phyloP scores from a whole-genome alignment of 1,140 invertebrate species.

The Atta colombica region DNA sequence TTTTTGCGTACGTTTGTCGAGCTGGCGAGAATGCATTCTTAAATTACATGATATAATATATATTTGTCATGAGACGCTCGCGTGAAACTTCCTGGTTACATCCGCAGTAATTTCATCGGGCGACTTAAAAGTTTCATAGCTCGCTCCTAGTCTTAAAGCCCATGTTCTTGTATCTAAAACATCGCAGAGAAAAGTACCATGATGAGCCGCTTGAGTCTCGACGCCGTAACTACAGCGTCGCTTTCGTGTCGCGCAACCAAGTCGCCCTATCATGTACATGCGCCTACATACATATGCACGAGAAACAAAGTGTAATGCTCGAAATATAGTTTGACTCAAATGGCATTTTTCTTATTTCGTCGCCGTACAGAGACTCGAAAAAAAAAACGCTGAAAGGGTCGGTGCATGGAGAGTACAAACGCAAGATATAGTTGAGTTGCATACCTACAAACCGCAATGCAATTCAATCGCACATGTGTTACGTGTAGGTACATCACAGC shows the following conservation, averaged over 20 bases:
- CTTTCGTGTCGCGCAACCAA: conserved; percentile 61
- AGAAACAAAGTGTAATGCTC: conserved; percentile 3
- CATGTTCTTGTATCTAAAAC: conserved; percentile 65
- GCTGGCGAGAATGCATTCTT: conserved; percentile 32
- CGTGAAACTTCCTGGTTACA: conserved; percentile 14
- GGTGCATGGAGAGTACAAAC: background rate
- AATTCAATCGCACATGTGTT: conserved; percentile 69
- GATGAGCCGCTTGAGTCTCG: conserved; percentile 25
- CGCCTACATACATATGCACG: conserved; percentile 34
- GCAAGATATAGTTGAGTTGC: conserved; percentile 33
- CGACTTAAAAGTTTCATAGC: conserved; percentile 65
- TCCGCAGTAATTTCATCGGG: conserved; percentile 58
- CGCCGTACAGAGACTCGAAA: conserved; percentile 19
- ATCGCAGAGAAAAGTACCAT: conserved; percentile 21
- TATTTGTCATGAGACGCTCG: background rate
- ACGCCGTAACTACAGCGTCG: conserved; percentile 57
- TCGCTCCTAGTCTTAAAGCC: background rate
- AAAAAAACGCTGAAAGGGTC: conserved; percentile 24
- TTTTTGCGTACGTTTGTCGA: background rate
- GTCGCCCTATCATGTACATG: conserved; percentile 10
- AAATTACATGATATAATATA: conserved; percentile 53
- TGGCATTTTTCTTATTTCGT: conserved; percentile 66
- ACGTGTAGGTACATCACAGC: conserved; percentile 13
- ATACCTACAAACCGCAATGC: conserved; percentile 55
- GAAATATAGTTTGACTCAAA: conserved; percentile 63